Conservation (phyloP, 1,140 invertebrate genomes). For the Bombus pyrosoma region DNA sequence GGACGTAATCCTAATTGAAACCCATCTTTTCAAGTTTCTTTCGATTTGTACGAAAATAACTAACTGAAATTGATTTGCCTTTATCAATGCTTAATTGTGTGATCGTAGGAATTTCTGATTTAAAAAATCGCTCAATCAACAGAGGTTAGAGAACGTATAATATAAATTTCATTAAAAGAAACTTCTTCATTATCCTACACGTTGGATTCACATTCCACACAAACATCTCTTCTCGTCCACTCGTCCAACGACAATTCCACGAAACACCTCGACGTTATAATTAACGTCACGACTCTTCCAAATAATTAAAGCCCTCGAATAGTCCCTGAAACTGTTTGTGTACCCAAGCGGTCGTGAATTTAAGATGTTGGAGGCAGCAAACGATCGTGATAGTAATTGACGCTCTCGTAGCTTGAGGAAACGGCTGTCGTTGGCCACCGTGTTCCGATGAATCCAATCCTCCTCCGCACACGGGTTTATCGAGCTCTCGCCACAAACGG, state of each 20-base stretch:
- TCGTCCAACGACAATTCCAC: not conserved
- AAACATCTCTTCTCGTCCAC: not conserved
- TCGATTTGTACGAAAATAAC: not conserved
- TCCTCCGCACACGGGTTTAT: constrained; percentile 41
- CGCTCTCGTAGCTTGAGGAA: constrained; percentile 48
- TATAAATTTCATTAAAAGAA: not conserved
- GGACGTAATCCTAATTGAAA: not conserved
- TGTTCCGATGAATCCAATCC: constrained; percentile 42
- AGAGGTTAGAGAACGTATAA: not conserved
- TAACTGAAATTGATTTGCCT: not conserved
- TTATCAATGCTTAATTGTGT: no score
- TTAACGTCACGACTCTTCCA: constrained; percentile 7
- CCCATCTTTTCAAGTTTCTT: not conserved
- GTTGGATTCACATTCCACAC: not conserved
- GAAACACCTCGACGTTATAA: constrained; percentile 20
- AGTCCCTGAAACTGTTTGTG: not conserved
- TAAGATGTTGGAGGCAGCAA: constrained; percentile 48
- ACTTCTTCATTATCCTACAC: not conserved
- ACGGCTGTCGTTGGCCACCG: constrained; percentile 58
- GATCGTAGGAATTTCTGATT: not conserved
- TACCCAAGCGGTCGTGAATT: constrained; percentile 52
- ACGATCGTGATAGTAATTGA: constrained; percentile 58
- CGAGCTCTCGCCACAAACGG: constrained; percentile 44
- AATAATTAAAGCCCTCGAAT: constrained; percentile 15
- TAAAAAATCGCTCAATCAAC: not conserved